Base-by-base conservation (phyloP, 2,797 vertebrate species). In the Erethizon dorsatum region DNA sequence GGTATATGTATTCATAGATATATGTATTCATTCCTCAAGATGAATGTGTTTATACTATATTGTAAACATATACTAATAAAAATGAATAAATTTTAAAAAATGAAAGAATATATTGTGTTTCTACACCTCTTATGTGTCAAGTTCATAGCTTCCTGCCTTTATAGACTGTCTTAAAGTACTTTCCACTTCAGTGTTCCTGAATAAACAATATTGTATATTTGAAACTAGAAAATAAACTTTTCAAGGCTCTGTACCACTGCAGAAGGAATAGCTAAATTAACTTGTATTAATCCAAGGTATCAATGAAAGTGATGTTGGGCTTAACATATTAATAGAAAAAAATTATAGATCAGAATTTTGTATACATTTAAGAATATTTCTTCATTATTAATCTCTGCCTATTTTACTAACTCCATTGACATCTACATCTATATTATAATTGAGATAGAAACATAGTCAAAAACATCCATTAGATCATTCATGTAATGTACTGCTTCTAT, bases 301-400 rank as follows among this genome's bases (percentile, higher is more conserved):
- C 82, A 54, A 50, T 75, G 77, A 52, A 90, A 82, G 3, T 83
- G 78, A 0, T 18, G 20, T 11, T 28, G 3, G 2, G 13, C 28
- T 87, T 90, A 86, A 17, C 10, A n/a, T 57, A 78, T 28, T 95
- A 22, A 3, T 22, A 26, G 37, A n/a, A 91, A 94, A 91, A 67
- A 4, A 85, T 61, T 82, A 73, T 37, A 17, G 2, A 31, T 1
- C 9, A 80, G 7, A 24, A n/a, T 52, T 87, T 54, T 59, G n/a
- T 56, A 37, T 57, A 18, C n/a, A 67, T 82, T 59, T 82, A 11
- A 89, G 6, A 83, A 4, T 45, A 65, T 31, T 20, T 52, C 1
- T 89, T 82, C n/a, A 77, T 69, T 41, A 17, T 90, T 82, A 63
- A 0, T 69, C 1, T 5, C 65, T 45, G 6, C 18, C 52, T 11